phyloP scores from a whole-genome alignment of 2,113 vertebrate genomes.

The rabbit (Oryctolagus cuniculus) region DNA sequence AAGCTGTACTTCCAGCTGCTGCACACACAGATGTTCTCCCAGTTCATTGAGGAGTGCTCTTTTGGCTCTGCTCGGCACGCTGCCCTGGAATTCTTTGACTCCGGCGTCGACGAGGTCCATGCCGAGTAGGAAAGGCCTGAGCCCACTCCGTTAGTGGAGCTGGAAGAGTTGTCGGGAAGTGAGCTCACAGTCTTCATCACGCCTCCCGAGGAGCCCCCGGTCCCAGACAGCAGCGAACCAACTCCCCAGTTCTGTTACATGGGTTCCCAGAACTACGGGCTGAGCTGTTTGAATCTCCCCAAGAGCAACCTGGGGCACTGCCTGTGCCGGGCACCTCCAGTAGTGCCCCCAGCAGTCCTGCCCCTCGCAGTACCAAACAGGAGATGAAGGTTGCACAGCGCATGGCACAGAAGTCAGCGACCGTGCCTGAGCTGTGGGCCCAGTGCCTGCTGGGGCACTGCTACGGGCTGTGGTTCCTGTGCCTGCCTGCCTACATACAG shows the following conservation, averaged over 20 bases:
- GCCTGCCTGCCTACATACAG: conserved; percentile 93
- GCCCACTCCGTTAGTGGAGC: conserved; percentile 90
- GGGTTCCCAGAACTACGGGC: conserved; percentile 91
- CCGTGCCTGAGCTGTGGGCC: conserved; percentile 95
- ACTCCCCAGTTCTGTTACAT: conserved; percentile 92
- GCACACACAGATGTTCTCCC: conserved; percentile 95
- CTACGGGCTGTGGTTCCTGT: conserved; percentile 97
- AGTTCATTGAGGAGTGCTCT: conserved; percentile 97
- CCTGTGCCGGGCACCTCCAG: conserved; percentile 89
- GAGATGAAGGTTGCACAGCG: conserved; percentile 96
- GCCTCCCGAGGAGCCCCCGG: conserved; percentile 93
- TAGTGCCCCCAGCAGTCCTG: conserved; percentile 95
- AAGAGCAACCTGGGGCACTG: conserved; percentile 89
- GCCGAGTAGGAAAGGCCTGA: conserved; percentile 95
- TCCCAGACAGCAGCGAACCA: conserved; percentile 89
- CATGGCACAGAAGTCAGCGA: conserved; percentile 93
- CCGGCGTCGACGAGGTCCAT: conserved; percentile 92
- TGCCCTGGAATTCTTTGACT: conserved; percentile 96
- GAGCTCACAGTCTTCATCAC: conserved; percentile 98
- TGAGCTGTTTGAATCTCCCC: conserved; percentile 93
- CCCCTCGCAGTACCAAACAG: conserved; percentile 96
- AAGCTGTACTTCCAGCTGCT: conserved; percentile 94
- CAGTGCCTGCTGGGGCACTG: conserved; percentile 96
- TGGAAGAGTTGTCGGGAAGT: conserved; percentile 93
- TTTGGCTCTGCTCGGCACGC: conserved; percentile 95